phyloP scores from a whole-genome alignment of 2,888 invertebrate genomes.

The Tenthredo livida region DNA sequence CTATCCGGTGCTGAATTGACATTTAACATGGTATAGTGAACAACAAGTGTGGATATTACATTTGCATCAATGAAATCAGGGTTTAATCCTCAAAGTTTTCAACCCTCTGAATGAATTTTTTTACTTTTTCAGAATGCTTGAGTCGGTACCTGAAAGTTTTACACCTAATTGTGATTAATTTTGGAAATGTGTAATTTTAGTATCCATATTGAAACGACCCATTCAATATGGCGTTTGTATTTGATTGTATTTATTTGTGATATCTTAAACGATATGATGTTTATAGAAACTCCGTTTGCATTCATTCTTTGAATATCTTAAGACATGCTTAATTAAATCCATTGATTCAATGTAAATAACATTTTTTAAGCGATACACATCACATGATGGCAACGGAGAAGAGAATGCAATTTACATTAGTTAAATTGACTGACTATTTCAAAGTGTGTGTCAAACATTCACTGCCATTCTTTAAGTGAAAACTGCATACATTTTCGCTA shows the following conservation, averaged over 20 bases:
- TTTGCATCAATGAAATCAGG: too few species aligned
- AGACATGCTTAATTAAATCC: neutral
- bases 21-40: neutral
- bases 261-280: neutral
- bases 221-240: neutral
- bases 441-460: neutral
- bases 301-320: neutral
- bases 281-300: neutral
- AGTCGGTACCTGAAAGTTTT: neutral
- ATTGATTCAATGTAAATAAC: neutral
- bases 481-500: neutral
- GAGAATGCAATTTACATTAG: neutral
- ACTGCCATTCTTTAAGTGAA: neutral
- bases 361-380: neutral
- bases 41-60: too few species aligned
- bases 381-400: neutral
- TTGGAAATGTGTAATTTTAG: neutral
- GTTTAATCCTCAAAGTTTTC: neutral
- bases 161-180: conserved; percentile 1
- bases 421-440: neutral
- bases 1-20: neutral
- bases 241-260: neutral
- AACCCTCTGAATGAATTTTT: neutral
- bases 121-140: neutral
- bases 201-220: neutral